These are phyloP conservation scores for Phrynocephalus guinanensis DNA, from an alignment of 2,797 vertebrate genomes.

Conservation along the genomic window DNA sequence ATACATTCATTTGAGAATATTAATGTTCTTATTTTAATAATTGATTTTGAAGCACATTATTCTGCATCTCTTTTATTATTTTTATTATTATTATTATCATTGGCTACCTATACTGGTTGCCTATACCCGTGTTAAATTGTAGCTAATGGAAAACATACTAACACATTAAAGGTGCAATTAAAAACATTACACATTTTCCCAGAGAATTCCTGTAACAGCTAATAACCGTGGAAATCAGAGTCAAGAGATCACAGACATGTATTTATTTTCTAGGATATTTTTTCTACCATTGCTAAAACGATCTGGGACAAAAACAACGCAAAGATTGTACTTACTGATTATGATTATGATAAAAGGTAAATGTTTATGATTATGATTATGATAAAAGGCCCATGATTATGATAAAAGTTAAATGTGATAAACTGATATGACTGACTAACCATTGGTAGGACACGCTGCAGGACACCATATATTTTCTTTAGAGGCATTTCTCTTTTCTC, in stretches of 20 bases:
- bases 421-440: not conserved
- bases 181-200: slow-evolving; percentile 50
- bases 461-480: not conserved
- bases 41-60: slow-evolving; percentile 41
- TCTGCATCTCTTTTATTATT: slow-evolving; percentile 28
- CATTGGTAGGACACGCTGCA: not conserved
- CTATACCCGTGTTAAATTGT: slow-evolving; percentile 43
- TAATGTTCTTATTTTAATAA: slow-evolving; percentile 51
- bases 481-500: not conserved
- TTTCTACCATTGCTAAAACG: slow-evolving; percentile 48
- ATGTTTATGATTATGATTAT: not conserved
- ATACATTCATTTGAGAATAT: slow-evolving; percentile 24
- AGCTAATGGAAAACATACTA: slow-evolving; percentile 50
- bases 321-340: not conserved
- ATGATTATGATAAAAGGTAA: not conserved
- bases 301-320: slow-evolving; percentile 14
- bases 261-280: slow-evolving; percentile 68
- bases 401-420: not conserved
- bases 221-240: slow-evolving; percentile 66
- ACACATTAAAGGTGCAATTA: slow-evolving; percentile 61
- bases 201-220: slow-evolving; percentile 68
- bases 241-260: slow-evolving; percentile 74
- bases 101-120: slow-evolving; percentile 40
- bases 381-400: not conserved
- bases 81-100: slow-evolving; percentile 23